phyloP scores from a whole-genome alignment of 2,113 vertebrate genomes.

The Colossoma macropomum region DNA sequence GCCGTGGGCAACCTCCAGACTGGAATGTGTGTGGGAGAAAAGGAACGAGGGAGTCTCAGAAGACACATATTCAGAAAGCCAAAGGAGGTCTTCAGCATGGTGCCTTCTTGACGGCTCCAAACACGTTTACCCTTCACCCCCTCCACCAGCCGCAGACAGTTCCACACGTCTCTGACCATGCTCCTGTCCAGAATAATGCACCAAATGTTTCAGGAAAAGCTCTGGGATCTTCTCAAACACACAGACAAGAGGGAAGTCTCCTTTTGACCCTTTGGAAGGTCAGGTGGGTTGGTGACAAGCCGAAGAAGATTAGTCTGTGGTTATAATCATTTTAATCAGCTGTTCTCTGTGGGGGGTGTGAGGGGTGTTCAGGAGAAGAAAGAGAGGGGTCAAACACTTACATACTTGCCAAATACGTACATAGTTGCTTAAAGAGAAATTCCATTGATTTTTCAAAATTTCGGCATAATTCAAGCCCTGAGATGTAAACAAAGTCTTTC shows the following conservation, averaged over 20 bases:
- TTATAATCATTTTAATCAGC: neutral
- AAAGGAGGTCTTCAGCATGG: slow-evolving; percentile 28
- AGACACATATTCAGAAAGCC: neutral
- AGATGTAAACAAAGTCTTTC: too few species aligned
- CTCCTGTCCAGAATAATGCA: neutral
- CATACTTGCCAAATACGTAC: neutral
- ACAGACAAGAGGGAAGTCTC: slow-evolving; percentile 13
- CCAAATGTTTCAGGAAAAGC: neutral
- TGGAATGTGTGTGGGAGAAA: slow-evolving; percentile 65
- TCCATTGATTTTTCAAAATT: too few species aligned
- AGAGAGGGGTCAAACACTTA: neutral
- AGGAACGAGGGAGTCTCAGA: slow-evolving; percentile 57
- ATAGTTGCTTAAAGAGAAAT: neutral
- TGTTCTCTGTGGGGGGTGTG: neutral
- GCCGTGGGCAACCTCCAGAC: slow-evolving; percentile 73
- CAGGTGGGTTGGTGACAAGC: neutral
- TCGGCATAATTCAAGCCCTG: too few species aligned
- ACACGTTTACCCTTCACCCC: neutral
- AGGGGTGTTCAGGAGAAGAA: neutral
- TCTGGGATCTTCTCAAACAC: slow-evolving; percentile 22
- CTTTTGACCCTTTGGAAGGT: slow-evolving; percentile 9
- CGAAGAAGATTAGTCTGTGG: neutral
- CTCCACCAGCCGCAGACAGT: neutral
- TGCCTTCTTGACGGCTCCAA: neutral
- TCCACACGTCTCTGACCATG: neutral